These are phyloP conservation scores for Otolemur garnettii DNA, from an alignment of 2,113 vertebrate species.

Conservation along the genomic window DNA sequence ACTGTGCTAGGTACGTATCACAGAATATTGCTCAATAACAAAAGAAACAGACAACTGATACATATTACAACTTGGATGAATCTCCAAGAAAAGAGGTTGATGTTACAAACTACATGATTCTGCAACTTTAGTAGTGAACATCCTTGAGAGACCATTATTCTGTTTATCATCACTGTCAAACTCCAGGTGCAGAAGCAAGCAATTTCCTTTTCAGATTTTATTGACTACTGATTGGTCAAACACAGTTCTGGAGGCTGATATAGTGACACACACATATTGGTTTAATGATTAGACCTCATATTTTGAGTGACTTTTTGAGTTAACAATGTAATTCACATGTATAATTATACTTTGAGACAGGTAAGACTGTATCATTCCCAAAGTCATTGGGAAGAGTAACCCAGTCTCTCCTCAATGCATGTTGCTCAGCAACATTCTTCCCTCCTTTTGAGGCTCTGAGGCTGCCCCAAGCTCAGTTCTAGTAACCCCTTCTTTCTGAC, in stretches of 20 bases:
- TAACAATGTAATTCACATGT: background rate
- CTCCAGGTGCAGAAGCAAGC: background rate
- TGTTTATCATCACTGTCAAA: background rate
- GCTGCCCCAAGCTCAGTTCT: background rate
- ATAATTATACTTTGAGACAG: background rate
- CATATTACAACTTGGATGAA: background rate
- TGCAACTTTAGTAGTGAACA: too few species aligned
- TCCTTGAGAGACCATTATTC: background rate
- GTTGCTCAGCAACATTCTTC: background rate
- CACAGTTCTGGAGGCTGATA: background rate
- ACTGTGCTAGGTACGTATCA: background rate
- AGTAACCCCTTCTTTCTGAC: too few species aligned
- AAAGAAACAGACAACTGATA: background rate
- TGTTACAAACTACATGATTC: background rate
- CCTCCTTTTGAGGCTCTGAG: background rate
- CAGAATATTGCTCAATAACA: background rate
- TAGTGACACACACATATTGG: background rate
- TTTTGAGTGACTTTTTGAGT: background rate
- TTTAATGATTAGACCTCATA: background rate
- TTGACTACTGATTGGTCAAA: background rate
- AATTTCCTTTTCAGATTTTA: constrained; percentile 5
- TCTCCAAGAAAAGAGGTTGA: background rate
- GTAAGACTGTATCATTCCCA: background rate
- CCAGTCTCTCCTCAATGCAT: background rate
- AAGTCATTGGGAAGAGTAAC: background rate